Evolutionary conservation across 2,888 invertebrate genomes (phyloP).

Genomic region (Nephrotoma flavescens): DNA sequence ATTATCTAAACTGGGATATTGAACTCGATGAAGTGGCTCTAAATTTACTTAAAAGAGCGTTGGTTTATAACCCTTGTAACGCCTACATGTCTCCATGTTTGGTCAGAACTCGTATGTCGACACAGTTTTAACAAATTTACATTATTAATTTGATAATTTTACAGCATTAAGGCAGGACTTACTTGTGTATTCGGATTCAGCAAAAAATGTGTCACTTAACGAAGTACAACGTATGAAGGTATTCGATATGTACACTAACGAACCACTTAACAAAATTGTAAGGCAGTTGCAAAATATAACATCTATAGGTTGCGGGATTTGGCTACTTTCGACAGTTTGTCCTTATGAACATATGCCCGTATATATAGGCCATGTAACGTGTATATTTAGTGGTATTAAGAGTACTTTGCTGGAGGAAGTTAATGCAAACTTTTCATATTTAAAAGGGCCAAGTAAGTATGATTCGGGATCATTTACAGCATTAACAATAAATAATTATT

Average conservation of each 20-base stretch:
- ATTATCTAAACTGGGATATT: background rate
- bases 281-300: background rate
- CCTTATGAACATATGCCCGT: too few species aligned
- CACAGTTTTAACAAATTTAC: background rate
- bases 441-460: background rate
- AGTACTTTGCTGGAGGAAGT: background rate
- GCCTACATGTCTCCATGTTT: background rate
- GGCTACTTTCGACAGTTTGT: background rate
- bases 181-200: background rate
- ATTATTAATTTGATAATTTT: background rate
- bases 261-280: background rate
- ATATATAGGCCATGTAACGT: background rate
- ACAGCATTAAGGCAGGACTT: background rate
- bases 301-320: background rate
- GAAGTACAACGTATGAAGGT: background rate
- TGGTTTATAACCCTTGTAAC: background rate
- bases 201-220: background rate
- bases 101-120: background rate
- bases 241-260: background rate
- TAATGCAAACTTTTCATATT: background rate
- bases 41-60: background rate
- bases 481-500: background rate
- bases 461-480: background rate
- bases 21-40: background rate
- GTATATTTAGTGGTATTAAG: background rate